Conservation (phyloP, 2,113 vertebrate genomes). For the Odontesthes bonariensis region DNA sequence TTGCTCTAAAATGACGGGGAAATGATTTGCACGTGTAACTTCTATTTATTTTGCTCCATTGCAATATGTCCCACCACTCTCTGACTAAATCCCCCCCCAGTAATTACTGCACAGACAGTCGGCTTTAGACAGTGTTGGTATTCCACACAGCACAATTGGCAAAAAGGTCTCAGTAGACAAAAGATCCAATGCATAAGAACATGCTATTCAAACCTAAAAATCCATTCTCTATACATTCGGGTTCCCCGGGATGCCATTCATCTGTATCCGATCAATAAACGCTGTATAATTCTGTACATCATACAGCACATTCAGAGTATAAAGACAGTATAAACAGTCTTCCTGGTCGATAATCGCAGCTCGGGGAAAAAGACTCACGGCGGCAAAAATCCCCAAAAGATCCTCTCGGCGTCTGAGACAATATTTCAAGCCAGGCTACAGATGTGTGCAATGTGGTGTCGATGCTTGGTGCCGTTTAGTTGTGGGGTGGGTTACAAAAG, state of each 20-base stretch:
- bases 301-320: slow-evolving; percentile 18
- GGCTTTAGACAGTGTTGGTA: not conserved
- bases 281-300: slow-evolving; percentile 21
- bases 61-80: slow-evolving; percentile 11
- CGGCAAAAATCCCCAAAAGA: not conserved
- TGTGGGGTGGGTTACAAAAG: not conserved
- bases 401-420: not conserved
- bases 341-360: slow-evolving; percentile 16
- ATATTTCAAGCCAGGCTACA: not conserved
- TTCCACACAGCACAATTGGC: slow-evolving; percentile 17
- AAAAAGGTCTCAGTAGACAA: slow-evolving; percentile 17
- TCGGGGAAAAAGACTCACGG: not conserved
- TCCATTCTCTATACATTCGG: slow-evolving; percentile 40
- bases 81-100: not conserved
- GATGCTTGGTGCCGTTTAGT: not conserved
- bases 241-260: slow-evolving; percentile 27
- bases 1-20: too few species aligned
- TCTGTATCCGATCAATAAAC: slow-evolving; percentile 54
- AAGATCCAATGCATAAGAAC: slow-evolving; percentile 3
- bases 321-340: slow-evolving; percentile 13
- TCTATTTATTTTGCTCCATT: not conserved
- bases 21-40: too few species aligned
- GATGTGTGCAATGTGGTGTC: not conserved
- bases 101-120: slow-evolving; percentile 19
- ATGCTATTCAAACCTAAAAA: slow-evolving; percentile 42